A percentile compares a stretch with the other conserved stretches of the same genome.
These are phyloP conservation scores for Anaspis maculata DNA, from an alignment of 2,888 invertebrate species.

Conservation along the genomic window DNA sequence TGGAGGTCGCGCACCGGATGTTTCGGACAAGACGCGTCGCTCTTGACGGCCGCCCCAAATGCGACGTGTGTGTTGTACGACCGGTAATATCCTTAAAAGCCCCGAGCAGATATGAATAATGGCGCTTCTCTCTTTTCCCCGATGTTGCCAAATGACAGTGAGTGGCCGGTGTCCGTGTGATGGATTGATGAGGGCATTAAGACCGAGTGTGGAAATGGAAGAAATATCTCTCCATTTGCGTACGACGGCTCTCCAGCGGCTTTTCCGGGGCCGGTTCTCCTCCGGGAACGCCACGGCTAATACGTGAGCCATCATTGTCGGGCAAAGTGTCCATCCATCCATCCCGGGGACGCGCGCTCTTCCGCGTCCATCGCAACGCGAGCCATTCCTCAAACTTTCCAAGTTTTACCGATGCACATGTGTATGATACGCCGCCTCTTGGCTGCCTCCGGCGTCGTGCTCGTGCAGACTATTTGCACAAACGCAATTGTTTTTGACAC, in stretches of 20 bases:
- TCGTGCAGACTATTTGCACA: constrained; percentile 29
- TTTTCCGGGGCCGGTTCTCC: constrained; percentile 7
- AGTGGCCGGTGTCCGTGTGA: constrained; percentile 30
- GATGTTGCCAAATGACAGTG: constrained; percentile 29
- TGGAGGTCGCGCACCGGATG: constrained; percentile 2
- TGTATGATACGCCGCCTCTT: no score
- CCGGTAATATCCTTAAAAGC: constrained; percentile 15
- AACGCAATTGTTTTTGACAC: constrained; percentile 26
- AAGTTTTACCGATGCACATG: no score
- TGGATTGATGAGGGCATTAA: constrained; percentile 31
- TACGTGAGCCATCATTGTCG: constrained; percentile 38
- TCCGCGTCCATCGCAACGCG: constrained; percentile 31
- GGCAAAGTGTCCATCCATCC: constrained; percentile 29
- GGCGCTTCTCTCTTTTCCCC: constrained; percentile 18
- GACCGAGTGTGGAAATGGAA: constrained; percentile 30
- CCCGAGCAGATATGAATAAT: constrained; percentile 13
- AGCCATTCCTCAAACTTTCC: no score
- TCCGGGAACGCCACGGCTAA: constrained; percentile 30
- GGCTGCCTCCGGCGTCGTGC: no score
- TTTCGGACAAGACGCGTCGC: no score
- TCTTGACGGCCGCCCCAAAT: no score
- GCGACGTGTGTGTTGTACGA: no score
- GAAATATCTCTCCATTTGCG: constrained; percentile 40
- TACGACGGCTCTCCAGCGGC: constrained; percentile 24
- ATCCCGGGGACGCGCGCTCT: no score